A percentile compares a stretch with the other conserved stretches of the same genome.
Evolutionary conservation across 2,888 invertebrate genomes (phyloP).

Genomic region (Andrena minutula): DNA sequence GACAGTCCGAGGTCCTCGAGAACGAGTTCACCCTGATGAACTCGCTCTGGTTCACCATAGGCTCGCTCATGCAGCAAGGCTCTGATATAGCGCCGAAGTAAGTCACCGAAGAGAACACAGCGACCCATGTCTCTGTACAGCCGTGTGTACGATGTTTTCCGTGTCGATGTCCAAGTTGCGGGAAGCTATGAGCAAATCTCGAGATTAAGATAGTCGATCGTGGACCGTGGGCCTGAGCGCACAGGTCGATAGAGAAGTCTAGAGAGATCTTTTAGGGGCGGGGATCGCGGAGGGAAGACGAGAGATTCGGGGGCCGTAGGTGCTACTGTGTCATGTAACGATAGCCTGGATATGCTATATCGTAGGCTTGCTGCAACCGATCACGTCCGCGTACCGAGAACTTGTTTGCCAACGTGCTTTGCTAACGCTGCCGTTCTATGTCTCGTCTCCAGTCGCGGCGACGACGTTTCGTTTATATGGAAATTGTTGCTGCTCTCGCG

Average conservation of each 20-base stretch:
- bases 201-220: not conserved
- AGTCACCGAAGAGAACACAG: slow-evolving; percentile 84
- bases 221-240: slow-evolving; percentile 20
- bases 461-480: slow-evolving; percentile 37
- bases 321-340: slow-evolving; percentile 52
- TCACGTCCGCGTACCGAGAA: slow-evolving; percentile 66
- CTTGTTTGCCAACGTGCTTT: slow-evolving; percentile 54
- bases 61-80: slow-evolving; percentile 96
- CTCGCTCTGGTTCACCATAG: slow-evolving; percentile 98
- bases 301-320: slow-evolving; percentile 54
- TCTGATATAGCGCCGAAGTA: slow-evolving; percentile 96
- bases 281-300: slow-evolving; percentile 15
- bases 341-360: slow-evolving; percentile 80
- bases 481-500: slow-evolving; percentile 44
- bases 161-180: not conserved
- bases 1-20: slow-evolving; percentile 94
- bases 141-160: slow-evolving; percentile 21
- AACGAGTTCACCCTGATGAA: slow-evolving; percentile 96
- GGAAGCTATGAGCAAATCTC: not conserved
- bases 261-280: not conserved
- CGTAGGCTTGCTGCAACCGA: slow-evolving; percentile 83
- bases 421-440: slow-evolving; percentile 51
- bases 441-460: slow-evolving; percentile 39
- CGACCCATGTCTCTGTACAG: slow-evolving; percentile 16
- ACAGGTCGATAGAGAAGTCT: slow-evolving; percentile 25